These are phyloP conservation scores for Stictocephala bisonia DNA, from an alignment of 2,888 invertebrate genomes.

Conservation along the genomic window DNA sequence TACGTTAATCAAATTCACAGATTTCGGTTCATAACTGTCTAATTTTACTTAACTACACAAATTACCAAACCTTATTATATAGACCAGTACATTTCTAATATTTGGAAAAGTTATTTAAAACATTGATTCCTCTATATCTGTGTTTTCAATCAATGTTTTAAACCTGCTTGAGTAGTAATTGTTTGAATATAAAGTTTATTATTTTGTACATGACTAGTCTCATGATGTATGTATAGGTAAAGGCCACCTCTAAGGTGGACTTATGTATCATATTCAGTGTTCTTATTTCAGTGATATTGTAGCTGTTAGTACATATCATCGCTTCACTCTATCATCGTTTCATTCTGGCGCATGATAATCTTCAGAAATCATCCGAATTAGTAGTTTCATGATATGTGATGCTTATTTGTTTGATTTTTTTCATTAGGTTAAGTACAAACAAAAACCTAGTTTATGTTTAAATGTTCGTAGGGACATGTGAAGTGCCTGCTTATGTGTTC, in stretches of 20 bases:
- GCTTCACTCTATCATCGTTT: constrained; percentile 21
- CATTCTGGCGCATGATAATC: constrained; percentile 42
- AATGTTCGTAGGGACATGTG: constrained; percentile 13
- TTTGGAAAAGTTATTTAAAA: no score
- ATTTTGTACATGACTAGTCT: constrained; percentile 30
- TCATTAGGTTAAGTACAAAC: constrained; percentile 37
- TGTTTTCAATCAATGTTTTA: constrained; percentile 37
- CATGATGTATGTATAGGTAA: background rate
- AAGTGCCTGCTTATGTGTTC: constrained; percentile 39
- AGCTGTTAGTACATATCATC: constrained; percentile 42
- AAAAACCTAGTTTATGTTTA: background rate
- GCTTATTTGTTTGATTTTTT: constrained; percentile 9
- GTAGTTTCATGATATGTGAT: constrained; percentile 26
- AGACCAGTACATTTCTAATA: no score
- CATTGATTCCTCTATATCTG: no score
- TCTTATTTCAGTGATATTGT: constrained; percentile 23
- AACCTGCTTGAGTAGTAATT: constrained; percentile 33
- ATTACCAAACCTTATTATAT: no score
- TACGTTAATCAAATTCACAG: constrained; percentile 39
- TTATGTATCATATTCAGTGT: constrained; percentile 33
- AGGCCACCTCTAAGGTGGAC: background rate
- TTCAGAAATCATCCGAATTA: constrained; percentile 43
- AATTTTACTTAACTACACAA: no score
- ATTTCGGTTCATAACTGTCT: no score
- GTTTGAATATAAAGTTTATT: constrained; percentile 1